Conservation (phyloP, 1,140 invertebrate genomes). For the Philopotamus ludificatus region DNA sequence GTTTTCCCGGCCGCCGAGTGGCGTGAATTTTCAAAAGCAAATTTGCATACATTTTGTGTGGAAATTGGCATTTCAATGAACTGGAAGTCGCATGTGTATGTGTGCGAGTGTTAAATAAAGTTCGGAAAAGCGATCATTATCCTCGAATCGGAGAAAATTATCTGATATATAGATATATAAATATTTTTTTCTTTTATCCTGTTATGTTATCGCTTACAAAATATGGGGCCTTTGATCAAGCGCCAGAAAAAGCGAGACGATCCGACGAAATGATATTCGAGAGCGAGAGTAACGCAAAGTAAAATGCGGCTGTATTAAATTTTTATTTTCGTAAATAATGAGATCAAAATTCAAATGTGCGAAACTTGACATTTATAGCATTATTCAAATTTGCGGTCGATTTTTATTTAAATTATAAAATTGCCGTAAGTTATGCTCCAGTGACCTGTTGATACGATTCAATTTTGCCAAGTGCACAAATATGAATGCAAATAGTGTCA, state of each 20-base stretch:
- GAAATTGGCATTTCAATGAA: constrained; percentile 29
- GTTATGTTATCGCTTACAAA: not conserved
- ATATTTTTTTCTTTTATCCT: not conserved
- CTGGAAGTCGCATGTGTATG: constrained; percentile 5
- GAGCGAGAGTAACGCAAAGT: not conserved
- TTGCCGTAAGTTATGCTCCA: not conserved
- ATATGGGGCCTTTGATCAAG: not conserved
- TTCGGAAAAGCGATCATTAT: constrained; percentile 5
- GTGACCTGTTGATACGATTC: not conserved
- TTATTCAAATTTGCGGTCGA: no score
- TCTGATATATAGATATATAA: not conserved
- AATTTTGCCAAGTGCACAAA: not conserved
- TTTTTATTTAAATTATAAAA: not conserved
- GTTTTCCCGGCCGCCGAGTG: constrained; percentile 15
- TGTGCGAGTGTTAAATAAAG: not conserved
- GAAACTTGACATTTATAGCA: no score
- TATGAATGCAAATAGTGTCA: not conserved
- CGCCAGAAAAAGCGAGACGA: not conserved
- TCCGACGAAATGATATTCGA: not conserved
- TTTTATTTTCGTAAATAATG: not conserved
- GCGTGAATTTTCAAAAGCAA: constrained; percentile 30
- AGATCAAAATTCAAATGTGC: not conserved
- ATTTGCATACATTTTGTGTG: constrained; percentile 30
- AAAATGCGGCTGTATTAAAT: not conserved
- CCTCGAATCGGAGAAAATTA: not conserved